phyloP scores from a whole-genome alignment of 2,797 vertebrate species.

The Coluber constrictor region DNA sequence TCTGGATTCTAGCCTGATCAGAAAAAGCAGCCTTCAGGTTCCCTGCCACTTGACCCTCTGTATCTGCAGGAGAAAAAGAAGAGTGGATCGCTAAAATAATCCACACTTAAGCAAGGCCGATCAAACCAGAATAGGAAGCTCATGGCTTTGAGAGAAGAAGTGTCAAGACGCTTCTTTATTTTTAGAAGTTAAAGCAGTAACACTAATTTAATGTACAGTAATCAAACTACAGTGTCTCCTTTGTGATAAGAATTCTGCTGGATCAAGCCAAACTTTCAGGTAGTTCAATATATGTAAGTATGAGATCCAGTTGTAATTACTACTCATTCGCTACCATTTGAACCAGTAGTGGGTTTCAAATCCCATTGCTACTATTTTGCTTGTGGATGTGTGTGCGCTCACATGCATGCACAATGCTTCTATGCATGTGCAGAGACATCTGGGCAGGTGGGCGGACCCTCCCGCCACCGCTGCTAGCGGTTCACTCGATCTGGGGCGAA shows the following conservation, averaged over 20 bases:
- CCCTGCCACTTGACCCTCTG: not conserved
- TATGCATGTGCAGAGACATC: too few species aligned
- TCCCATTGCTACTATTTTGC: too few species aligned
- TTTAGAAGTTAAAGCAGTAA: not conserved
- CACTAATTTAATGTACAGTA: not conserved
- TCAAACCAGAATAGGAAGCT: not conserved
- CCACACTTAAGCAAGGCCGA: not conserved
- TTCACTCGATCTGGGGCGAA: too few species aligned
- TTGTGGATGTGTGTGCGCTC: too few species aligned
- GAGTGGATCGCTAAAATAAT: not conserved
- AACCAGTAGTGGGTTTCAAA: too few species aligned
- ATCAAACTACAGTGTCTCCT: not conserved
- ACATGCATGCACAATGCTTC: too few species aligned
- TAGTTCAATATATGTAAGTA: not conserved
- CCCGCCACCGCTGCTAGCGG: too few species aligned
- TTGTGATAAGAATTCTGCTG: not conserved
- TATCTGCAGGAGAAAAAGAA: not conserved
- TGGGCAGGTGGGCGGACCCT: too few species aligned
- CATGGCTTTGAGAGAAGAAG: not conserved
- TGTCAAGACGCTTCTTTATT: not conserved
- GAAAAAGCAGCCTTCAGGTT: not conserved
- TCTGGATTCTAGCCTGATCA: not conserved
- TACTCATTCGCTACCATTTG: not conserved
- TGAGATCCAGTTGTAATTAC: not conserved
- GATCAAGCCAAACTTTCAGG: not conserved